phyloP scores from a whole-genome alignment of 2,113 vertebrate species.

The Ammodytes dubius region DNA sequence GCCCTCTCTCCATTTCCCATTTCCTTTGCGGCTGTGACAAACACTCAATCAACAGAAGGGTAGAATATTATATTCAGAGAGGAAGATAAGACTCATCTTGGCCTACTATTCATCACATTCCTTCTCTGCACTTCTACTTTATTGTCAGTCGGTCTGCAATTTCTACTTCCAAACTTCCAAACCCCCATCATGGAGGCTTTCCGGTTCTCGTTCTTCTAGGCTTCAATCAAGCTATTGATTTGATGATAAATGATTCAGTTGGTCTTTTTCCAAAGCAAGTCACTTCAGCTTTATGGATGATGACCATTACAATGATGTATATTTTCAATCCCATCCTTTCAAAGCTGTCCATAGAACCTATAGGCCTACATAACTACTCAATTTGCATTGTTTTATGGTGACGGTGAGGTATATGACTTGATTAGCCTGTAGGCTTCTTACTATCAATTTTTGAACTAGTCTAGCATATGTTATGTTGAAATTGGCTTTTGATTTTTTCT shows the following conservation, averaged over 20 bases:
- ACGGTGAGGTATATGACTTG: too few relatives aligned
- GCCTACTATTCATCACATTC: not conserved
- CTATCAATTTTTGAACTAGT: too few relatives aligned
- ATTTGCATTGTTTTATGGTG: too few relatives aligned
- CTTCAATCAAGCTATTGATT: not conserved
- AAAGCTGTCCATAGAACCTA: not conserved
- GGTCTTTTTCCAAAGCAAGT: not conserved
- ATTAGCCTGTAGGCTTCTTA: too few relatives aligned
- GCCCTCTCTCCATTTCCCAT: not conserved
- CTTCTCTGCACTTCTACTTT: not conserved
- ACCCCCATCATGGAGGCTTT: not conserved
- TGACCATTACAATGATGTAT: not conserved
- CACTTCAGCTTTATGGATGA: not conserved
- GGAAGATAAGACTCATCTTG: not conserved
- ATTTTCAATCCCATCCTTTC: not conserved
- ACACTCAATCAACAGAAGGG: not conserved
- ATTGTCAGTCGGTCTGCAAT: not conserved
- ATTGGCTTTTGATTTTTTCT: too few relatives aligned
- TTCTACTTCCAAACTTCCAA: not conserved
- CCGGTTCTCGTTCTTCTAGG: not conserved
- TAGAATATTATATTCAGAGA: conserved; percentile 1
- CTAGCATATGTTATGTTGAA: too few relatives aligned
- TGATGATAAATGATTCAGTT: not conserved
- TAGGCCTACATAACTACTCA: too few relatives aligned
- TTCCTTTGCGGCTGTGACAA: not conserved